These are phyloP conservation scores for Nasonovia ribisnigri DNA, from an alignment of 2,888 invertebrate species.

Conservation along the genomic window DNA sequence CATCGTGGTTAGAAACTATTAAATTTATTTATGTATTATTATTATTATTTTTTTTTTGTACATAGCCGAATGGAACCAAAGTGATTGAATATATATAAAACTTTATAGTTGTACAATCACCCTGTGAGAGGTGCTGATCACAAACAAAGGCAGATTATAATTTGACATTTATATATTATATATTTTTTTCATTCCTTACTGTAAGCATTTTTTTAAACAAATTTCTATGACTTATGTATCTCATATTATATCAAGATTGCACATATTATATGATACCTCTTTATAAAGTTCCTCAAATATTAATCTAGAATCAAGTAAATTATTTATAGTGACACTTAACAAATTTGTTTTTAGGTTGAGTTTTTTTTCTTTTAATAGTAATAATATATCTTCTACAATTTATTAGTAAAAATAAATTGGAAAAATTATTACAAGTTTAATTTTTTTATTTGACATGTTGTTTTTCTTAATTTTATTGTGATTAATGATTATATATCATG, in stretches of 20 bases:
- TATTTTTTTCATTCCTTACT: constrained; percentile 49
- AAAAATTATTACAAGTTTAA: neutral
- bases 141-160: constrained; percentile 59
- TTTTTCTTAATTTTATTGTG: neutral
- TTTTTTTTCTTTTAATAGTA: constrained; percentile 38
- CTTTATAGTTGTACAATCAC: constrained; percentile 53
- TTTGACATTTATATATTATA: constrained; percentile 46
- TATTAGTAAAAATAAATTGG: neutral
- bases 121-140: constrained; percentile 56
- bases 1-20: constrained; percentile 61
- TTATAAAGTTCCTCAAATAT: constrained; percentile 45
- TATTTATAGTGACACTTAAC: neutral
- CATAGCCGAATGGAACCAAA: constrained; percentile 61
- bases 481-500: constrained; percentile 28
- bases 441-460: neutral
- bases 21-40: constrained; percentile 62
- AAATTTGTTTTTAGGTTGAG: neutral
- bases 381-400: neutral
- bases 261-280: constrained; percentile 42
- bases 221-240: constrained; percentile 26
- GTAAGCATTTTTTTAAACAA: constrained; percentile 5
- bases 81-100: constrained; percentile 56
- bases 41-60: constrained; percentile 52
- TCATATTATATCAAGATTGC: constrained; percentile 6
- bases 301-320: constrained; percentile 35